Base-by-base conservation (phyloP, 2,113 vertebrate genomes). In the Callaeas wilsoni region DNA sequence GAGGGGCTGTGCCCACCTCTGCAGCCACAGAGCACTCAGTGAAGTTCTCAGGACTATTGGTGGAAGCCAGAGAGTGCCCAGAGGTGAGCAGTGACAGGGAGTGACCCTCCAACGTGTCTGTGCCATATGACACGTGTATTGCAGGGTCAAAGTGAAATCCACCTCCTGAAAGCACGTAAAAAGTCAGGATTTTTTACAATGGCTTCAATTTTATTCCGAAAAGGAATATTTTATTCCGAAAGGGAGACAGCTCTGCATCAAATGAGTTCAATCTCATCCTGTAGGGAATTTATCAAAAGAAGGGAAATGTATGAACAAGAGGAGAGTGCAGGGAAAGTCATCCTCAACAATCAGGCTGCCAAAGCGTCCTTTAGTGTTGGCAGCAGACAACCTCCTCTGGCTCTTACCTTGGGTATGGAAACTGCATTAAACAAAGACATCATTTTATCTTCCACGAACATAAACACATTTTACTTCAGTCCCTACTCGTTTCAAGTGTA, bases 171-270 rank as follows among this genome's bases (percentile, higher is more conserved):
- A 52, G 44, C 22, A 63, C 4, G 47, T 13, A 50, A 33, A 63
- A 46, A 55, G 41, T 47, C 32, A 9, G 68, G 56, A 47, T 16
- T 59, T 89, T 80, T 59, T 65, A 85, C 50, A 74, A 49, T 3
- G 4, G 18, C 35, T 91, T 52, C 50, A 5, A 44, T 47, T 87
- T 90, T 37, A 80, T 59, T 88, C 80, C 69, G 70, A 47, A 84
- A 96, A 85, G 59, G 90, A 79, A 87, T 13, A 21, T n/a, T 79
- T n/a, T n/a, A n/a, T n/a, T n/a, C n/a, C n/a, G n/a, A n/a, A 93
- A 92, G 46, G 35, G 85, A 87, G 55, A 74, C 22, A 65, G 27
- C 56, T 84, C 60, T 83, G 74, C 32, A 87, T 77, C 52, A 92
- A 78, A 55, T 73, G 22, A 76, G 60, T 35, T 74, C 85, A 44